A percentile compares a stretch with the other conserved stretches of the same genome.
These are phyloP conservation scores for Spinus pinus DNA, from an alignment of 2,797 vertebrate species.

Conservation along the genomic window DNA sequence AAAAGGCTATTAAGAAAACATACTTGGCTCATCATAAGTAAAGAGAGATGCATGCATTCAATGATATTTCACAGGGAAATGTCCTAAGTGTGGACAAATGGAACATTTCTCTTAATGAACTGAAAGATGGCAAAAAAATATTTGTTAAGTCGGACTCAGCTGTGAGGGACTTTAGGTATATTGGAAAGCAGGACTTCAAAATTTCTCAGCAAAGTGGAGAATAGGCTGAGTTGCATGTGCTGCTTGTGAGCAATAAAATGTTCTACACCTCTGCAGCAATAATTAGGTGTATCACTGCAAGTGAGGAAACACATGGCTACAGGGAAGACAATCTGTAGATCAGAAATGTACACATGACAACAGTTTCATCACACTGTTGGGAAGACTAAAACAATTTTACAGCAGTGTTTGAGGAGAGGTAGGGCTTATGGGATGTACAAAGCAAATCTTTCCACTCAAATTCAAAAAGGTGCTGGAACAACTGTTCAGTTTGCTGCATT, in stretches of 20 bases:
- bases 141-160: neutral
- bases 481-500: neutral
- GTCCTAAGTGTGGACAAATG: neutral
- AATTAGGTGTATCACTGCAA: neutral
- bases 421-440: neutral
- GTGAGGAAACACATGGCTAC: neutral
- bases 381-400: neutral
- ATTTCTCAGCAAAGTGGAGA: neutral
- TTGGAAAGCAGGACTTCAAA: neutral
- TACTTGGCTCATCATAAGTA: neutral
- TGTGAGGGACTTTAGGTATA: neutral
- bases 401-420: neutral
- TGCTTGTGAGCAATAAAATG: neutral
- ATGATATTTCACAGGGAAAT: neutral
- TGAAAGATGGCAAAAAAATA: neutral
- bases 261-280: neutral
- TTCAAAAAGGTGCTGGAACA: neutral
- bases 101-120: neutral
- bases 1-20: neutral
- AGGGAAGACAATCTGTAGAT: neutral
- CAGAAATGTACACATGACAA: neutral
- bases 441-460: neutral
- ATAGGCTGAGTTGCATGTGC: neutral
- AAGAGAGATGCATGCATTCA: neutral
- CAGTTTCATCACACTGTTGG: neutral